phyloP scores from a whole-genome alignment of 2,113 vertebrate species.

The Puntigrus tetrazona region DNA sequence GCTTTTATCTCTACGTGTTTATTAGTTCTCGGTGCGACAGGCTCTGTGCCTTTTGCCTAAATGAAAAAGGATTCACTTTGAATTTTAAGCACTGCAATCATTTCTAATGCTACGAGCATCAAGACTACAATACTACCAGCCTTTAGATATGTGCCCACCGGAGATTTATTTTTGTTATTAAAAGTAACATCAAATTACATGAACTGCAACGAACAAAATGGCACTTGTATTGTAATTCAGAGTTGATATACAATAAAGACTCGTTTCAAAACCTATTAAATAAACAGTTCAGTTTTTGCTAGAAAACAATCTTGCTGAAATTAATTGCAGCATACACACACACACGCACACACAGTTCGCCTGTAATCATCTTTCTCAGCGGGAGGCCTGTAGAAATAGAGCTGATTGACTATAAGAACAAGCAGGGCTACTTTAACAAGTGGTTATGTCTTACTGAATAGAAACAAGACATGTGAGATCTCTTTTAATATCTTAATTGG shows the following conservation, averaged over 20 bases:
- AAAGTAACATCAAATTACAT: slow-evolving; percentile 21
- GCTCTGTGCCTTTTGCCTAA: slow-evolving; percentile 21
- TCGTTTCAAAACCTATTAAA: slow-evolving; percentile 37
- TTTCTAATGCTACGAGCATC: not conserved
- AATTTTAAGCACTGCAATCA: slow-evolving; percentile 9
- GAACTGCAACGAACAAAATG: slow-evolving; percentile 5
- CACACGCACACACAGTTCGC: not conserved
- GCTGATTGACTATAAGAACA: slow-evolving; percentile 7
- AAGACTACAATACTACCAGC: not conserved
- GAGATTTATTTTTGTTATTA: slow-evolving; percentile 31
- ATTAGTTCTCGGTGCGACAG: slow-evolving; percentile 31
- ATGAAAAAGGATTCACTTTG: slow-evolving; percentile 46
- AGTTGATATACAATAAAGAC: slow-evolving; percentile 27
- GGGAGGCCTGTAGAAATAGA: slow-evolving; percentile 29
- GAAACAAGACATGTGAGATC: no score
- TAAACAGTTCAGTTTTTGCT: slow-evolving; percentile 25
- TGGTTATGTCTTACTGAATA: not conserved
- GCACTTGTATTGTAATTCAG: slow-evolving; percentile 9
- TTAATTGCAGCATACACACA: slow-evolving; percentile 19
- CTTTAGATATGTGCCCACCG: not conserved
- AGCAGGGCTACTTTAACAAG: slow-evolving; percentile 18
- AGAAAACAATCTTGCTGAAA: slow-evolving; percentile 44
- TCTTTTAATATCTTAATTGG: not conserved
- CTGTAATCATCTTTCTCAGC: slow-evolving; percentile 32
- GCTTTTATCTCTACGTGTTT: slow-evolving; percentile 55